A percentile compares a stretch with the other conserved stretches of the same genome.
Evolutionary conservation across 2,797 vertebrate species (phyloP).

Genomic region (Lagocephalus sceleratus): DNA sequence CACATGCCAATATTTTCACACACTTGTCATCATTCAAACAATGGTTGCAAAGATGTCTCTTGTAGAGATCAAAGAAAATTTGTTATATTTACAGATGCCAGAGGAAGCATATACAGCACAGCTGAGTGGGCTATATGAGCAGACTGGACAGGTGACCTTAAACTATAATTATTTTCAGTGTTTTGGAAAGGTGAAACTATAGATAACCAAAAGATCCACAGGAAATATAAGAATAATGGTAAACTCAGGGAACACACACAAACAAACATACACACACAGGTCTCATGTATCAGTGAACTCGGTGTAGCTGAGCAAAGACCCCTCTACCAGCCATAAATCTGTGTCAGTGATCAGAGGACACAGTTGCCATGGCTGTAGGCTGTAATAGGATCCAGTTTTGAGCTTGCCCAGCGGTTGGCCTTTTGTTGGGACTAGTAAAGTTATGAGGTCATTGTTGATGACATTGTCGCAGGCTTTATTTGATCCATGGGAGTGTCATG

Average conservation of each 20-base stretch:
- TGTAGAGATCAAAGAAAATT: too few species aligned
- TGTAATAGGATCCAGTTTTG: conserved; percentile 36
- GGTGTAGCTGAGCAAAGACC: not conserved
- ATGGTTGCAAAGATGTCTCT: too few species aligned
- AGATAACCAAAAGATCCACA: too few species aligned
- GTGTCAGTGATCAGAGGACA: conserved; percentile 37
- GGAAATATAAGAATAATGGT: too few species aligned
- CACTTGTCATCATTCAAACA: too few species aligned
- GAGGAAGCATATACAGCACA: too few species aligned
- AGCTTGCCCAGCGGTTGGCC: conserved; percentile 15
- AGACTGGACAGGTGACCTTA: too few species aligned
- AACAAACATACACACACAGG: conserved; percentile 2
- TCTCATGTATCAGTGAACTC: conserved; percentile 17
- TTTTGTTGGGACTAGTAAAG: conserved; percentile 53
- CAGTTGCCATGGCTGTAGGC: conserved; percentile 35
- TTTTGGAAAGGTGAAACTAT: too few species aligned
- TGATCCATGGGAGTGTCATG: conserved; percentile 10
- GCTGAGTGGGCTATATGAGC: too few species aligned
- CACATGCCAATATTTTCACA: too few species aligned
- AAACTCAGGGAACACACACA: not conserved
- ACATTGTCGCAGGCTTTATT: conserved; percentile 14
- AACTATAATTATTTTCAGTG: too few species aligned
- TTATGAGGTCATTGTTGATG: conserved; percentile 40
- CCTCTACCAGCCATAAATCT: conserved; percentile 19
- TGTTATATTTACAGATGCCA: too few species aligned